Percentiles rank a stretch among this genome's conserved stretches.
These are phyloP conservation scores for Oligia latruncula DNA, from an alignment of 2,888 invertebrate genomes.

Conservation along the genomic window DNA sequence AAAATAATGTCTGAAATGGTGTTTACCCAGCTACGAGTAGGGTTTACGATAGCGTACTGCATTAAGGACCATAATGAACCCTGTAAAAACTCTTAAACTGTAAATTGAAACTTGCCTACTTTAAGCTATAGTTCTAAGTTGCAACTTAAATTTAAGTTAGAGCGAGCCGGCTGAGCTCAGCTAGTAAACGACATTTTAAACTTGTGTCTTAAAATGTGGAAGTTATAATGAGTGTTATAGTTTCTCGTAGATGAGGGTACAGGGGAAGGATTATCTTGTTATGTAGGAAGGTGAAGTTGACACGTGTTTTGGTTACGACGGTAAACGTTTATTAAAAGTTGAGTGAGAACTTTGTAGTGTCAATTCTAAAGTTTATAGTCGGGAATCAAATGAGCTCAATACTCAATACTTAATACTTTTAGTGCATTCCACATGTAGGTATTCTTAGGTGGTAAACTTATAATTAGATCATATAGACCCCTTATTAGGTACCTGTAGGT, in stretches of 20 bases:
- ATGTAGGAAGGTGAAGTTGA: constrained; percentile 15
- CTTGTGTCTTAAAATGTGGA: constrained; percentile 52
- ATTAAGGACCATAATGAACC: constrained; percentile 26
- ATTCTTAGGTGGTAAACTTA: too few relatives aligned
- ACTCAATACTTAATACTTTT: too few relatives aligned
- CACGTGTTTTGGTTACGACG: constrained; percentile 33
- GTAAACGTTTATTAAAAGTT: constrained; percentile 17
- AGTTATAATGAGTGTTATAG: constrained; percentile 63
- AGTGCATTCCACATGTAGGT: too few relatives aligned
- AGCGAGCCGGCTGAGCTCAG: constrained; percentile 36
- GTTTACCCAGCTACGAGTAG: not conserved
- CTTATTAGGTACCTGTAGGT: not conserved
- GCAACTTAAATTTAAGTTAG: constrained; percentile 54
- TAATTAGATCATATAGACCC: too few relatives aligned
- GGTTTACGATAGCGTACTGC: not conserved
- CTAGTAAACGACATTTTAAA: constrained; percentile 64
- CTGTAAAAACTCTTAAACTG: constrained; percentile 42
- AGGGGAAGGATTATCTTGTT: constrained; percentile 35
- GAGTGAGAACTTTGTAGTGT: constrained; percentile 5
- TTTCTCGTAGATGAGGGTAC: constrained; percentile 38
- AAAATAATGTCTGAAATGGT: not conserved
- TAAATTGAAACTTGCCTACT: constrained; percentile 60
- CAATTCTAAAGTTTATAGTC: not conserved
- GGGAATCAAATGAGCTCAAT: not conserved
- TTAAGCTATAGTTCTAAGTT: constrained; percentile 53